These are phyloP conservation scores for Champsocephalus esox DNA, from an alignment of 2,797 vertebrate genomes.

Conservation along the genomic window DNA sequence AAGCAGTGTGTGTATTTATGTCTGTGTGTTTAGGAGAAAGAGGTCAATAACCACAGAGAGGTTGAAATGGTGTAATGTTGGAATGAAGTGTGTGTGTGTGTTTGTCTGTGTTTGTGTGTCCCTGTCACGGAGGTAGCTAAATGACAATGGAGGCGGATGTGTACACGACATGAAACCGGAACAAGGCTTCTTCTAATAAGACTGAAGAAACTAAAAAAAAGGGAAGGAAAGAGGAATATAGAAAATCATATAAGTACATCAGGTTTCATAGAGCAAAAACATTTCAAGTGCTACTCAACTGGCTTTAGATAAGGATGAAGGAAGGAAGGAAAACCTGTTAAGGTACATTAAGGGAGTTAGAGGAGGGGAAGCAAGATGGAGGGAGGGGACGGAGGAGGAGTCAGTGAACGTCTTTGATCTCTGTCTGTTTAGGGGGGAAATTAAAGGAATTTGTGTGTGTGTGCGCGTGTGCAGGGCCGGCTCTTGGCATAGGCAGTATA, in stretches of 20 bases:
- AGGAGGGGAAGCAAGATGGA: constrained; percentile 53
- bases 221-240: not conserved
- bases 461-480: not conserved
- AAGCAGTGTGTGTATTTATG: constrained; percentile 42
- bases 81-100: constrained; percentile 30
- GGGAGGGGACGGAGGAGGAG: constrained; percentile 62
- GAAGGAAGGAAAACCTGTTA: constrained; percentile 23
- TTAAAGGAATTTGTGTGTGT: constrained; percentile 56
- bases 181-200: constrained; percentile 54
- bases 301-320: not conserved
- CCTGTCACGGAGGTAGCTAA: constrained; percentile 50
- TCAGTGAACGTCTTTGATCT: constrained; percentile 73
- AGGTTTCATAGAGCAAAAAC: too few relatives aligned
- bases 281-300: too few relatives aligned
- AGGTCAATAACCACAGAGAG: constrained; percentile 56
- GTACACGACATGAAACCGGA: constrained; percentile 77
- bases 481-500: too few relatives aligned
- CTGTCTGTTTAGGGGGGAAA: constrained; percentile 61
- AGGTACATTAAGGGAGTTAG: constrained; percentile 33
- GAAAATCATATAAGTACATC: too few relatives aligned
- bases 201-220: constrained; percentile 15
- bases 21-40: constrained; percentile 33
- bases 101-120: constrained; percentile 18
- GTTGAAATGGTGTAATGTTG: constrained; percentile 28
- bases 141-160: constrained; percentile 75